Base-by-base conservation (phyloP, 2,113 vertebrate genomes). In the Paramormyrops kingsleyae region DNA sequence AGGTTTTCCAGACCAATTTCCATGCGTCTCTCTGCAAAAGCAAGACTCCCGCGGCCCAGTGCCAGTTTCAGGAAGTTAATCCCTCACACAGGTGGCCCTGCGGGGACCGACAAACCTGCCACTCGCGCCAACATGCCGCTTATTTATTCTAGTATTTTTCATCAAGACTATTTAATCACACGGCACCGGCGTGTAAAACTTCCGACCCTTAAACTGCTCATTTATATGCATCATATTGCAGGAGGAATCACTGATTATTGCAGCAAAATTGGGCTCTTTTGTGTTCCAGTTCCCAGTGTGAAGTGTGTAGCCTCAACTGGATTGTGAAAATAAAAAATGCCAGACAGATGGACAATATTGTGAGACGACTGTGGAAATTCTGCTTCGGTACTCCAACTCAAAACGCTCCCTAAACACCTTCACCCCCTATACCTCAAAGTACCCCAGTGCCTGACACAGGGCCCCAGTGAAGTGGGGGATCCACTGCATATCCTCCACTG, bases 401-500 rank as follows among this genome's bases (percentile, higher is more conserved):
- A 42, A 70, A 80, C 31, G 7, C 31, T 35, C 13, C 59, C 6
- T 10, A 66, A 66, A 66, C n/a, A 27, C 62, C n/a, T 21, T 21
- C 53, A 56, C 53, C 53, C 5, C 19, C 53, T 5, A 53, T 12
- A 47, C 80, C 80, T 2, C 19, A 44, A 88, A 21, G 56, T 5
- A 35, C 56, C 59, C 59, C 59, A 39, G 27, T 35, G 44, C 39
- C 50, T 52, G 83, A 50, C 83, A 47, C 46, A 13, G 47, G 47
- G 46, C 46, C 83, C 44, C 17, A n/a, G 89, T 91, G 27, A 52
- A 17, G 24, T 80, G 80, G 56, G 27, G 24, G 74, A 59, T 91
- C 92, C n/a, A 87, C 94, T 92, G 93, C 91, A 91, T 91, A 92
- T 92, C 93, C 46, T 50, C 92, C 92, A 50, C 92, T 92, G 93